phyloP scores from a whole-genome alignment of 1,140 invertebrate genomes.

The Aphis craccivora region DNA sequence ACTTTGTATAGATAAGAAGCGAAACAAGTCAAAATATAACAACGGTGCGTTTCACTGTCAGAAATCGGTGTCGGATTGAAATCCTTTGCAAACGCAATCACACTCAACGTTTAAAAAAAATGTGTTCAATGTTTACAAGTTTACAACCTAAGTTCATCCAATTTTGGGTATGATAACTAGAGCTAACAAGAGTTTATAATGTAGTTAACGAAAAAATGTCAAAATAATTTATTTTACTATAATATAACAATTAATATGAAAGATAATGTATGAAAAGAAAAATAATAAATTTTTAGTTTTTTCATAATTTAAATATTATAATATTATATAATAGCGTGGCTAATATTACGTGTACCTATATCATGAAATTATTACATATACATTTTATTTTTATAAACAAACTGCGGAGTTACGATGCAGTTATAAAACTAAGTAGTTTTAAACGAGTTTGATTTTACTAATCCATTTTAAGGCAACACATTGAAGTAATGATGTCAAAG shows the following conservation, averaged over 20 bases:
- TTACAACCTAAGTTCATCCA: background rate
- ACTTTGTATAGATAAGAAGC: background rate
- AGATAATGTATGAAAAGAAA: background rate
- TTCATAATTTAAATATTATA: background rate
- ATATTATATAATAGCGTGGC: too few species aligned
- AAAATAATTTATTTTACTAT: background rate
- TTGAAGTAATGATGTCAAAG: background rate
- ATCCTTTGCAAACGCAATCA: background rate
- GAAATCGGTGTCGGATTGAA: background rate
- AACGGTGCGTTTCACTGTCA: background rate
- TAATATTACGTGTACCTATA: background rate
- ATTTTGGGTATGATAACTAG: background rate
- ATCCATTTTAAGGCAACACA: background rate
- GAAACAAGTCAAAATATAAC: background rate
- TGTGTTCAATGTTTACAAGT: background rate
- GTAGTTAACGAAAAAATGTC: background rate
- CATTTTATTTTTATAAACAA: background rate
- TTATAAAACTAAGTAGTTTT: background rate
- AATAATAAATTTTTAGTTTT: background rate
- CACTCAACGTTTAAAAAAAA: background rate
- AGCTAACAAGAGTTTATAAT: background rate
- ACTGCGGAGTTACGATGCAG: background rate
- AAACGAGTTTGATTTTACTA: background rate
- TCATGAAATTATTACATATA: background rate
- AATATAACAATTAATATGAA: background rate